These are phyloP conservation scores for Rhea americana DNA, from an alignment of 2,113 vertebrate genomes.

Conservation along the genomic window DNA sequence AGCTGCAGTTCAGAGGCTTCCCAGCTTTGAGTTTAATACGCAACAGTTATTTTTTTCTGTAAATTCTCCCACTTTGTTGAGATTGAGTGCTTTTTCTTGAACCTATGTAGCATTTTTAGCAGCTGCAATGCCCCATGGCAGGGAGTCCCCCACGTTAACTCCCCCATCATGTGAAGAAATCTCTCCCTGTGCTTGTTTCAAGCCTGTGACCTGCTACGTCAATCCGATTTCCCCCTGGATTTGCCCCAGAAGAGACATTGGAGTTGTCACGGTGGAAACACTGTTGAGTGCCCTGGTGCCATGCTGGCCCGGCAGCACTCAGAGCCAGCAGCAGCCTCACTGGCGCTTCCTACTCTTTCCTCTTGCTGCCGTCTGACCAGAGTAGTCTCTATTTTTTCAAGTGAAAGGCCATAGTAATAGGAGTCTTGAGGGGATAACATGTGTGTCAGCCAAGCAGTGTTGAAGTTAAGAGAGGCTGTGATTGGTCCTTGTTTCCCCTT, in stretches of 20 bases:
- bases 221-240: too few species aligned
- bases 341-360: too few species aligned
- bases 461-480: neutral
- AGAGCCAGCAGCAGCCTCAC: neutral
- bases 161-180: too few species aligned
- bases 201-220: too few species aligned
- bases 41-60: neutral
- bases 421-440: fast-evolving
- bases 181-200: too few species aligned
- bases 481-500: neutral
- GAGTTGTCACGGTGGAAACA: too few species aligned
- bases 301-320: neutral
- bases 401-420: neutral
- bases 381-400: neutral
- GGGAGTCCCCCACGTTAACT: too few species aligned
- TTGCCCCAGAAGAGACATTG: too few species aligned
- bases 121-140: too few species aligned
- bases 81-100: too few species aligned
- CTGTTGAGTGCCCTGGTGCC: neutral
- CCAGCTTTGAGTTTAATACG: neutral
- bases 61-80: neutral
- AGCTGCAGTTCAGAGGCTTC: neutral
- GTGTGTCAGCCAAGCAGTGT: neutral
- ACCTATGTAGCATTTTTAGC: too few species aligned
- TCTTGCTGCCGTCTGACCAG: too few species aligned